These are phyloP conservation scores for Pteronotus mesoamericanus DNA, from an alignment of 2,797 vertebrate species.

Conservation along the genomic window DNA sequence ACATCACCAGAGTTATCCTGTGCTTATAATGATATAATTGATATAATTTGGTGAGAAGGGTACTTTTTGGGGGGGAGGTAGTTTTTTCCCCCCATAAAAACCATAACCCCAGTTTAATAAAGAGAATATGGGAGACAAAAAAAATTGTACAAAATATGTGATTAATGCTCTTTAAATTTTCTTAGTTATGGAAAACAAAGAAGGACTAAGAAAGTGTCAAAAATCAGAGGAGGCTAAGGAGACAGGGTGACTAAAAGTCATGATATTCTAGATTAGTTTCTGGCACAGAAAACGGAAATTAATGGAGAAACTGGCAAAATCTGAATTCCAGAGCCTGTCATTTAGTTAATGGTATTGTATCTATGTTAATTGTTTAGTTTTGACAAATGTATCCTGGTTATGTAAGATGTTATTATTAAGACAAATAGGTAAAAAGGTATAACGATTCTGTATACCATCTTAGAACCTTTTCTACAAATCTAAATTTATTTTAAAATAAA, in stretches of 20 bases:
- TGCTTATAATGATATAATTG: fast-evolving
- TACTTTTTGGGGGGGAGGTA: background rate
- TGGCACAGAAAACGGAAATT: background rate
- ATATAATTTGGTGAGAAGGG: background rate
- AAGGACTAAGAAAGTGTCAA: background rate
- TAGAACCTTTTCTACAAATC: background rate
- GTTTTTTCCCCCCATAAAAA: background rate
- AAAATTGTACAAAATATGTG: background rate
- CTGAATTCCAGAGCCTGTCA: background rate
- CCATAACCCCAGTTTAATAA: background rate
- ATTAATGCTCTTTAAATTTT: background rate
- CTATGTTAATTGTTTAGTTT: background rate
- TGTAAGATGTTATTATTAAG: background rate
- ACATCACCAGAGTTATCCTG: background rate
- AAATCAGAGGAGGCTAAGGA: background rate
- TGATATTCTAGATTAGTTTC: background rate
- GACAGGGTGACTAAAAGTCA: background rate
- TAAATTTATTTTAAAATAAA: background rate
- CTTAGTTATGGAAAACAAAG: background rate
- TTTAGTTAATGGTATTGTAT: background rate
- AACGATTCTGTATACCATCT: background rate
- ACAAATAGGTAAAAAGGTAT: background rate
- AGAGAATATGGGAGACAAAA: background rate
- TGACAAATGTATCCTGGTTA: background rate
- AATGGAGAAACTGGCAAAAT: background rate